Base-by-base conservation (phyloP, 1,140 invertebrate genomes). In the Tenebrio molitor region DNA sequence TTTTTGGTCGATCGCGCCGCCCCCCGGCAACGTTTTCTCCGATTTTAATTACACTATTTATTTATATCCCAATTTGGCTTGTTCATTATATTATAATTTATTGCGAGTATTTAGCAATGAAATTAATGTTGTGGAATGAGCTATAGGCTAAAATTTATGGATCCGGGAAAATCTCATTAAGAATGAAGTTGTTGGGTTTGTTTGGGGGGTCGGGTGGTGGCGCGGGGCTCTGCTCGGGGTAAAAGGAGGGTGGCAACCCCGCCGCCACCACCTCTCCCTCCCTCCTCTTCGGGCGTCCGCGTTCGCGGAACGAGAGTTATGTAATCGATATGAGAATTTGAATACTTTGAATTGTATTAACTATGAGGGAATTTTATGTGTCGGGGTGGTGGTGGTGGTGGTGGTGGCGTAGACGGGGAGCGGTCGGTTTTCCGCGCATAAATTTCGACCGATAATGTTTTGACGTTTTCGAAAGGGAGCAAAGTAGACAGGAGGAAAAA, bases 161-260 rank as follows among this genome's bases (percentile, higher is more conserved):
- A 83, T 81, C 81, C 80, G 81, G 80, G 80, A 79, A 82, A 81
- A 83, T 82, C 81, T 83, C 81, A 83, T 83, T 83, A 83, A 82
- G 81, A 83, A 83, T 82, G 81, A 80, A 81, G 80, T 81, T 81
- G 80, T 81, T 80, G 80, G 79, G 80, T 80, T 81, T 80, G 79
- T 81, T 77, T 77, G 64, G 75, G 78, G 77, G 73, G 53, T 34
- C 41, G 75, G 71, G 33, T 44, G 69, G 50, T 53, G 73, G 44
- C 21, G 53, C 65, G 41, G 72, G 71, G 42, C 41, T 41, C 39
- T 23, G 17, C 62, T 41, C 19, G 62, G 62, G 62, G 62, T 7
- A 64, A 64, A 64, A 36, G 34, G 58, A 42, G 63, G 63, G 63
- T 65, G 15, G 64, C 23, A 14, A 21, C 64, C 8, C 16, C 36